Percentiles rank a stretch among this genome's conserved stretches.
These are phyloP conservation scores for Crenichthys baileyi DNA, from an alignment of 2,797 vertebrate genomes.

Conservation along the genomic window DNA sequence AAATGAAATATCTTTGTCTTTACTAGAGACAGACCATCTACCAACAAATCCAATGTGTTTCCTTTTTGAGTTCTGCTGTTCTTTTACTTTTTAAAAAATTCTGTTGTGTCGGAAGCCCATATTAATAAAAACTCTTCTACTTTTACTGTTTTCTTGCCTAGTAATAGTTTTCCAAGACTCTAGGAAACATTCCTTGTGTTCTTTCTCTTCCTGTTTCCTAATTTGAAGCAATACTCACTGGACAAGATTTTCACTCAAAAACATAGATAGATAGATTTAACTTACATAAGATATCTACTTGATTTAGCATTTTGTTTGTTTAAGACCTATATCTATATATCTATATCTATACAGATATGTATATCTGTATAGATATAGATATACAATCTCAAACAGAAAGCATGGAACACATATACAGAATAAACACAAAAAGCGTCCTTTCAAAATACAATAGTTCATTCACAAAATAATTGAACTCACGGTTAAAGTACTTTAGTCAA, in stretches of 20 bases:
- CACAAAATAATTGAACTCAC: too few species aligned
- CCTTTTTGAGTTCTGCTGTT: not conserved
- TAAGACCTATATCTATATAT: too few species aligned
- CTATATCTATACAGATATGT: too few species aligned
- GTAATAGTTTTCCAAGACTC: not conserved
- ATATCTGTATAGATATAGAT: too few species aligned
- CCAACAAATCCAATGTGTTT: not conserved
- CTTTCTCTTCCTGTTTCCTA: not conserved
- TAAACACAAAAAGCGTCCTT: too few species aligned
- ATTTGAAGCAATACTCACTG: not conserved
- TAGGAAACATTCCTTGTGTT: not conserved
- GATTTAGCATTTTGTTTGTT: too few species aligned
- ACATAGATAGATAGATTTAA: not conserved
- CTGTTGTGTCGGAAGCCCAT: not conserved
- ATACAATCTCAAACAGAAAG: too few species aligned
- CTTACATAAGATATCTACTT: too few species aligned
- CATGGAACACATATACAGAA: too few species aligned
- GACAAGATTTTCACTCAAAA: not conserved
- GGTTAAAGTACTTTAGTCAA: too few species aligned
- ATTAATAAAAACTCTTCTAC: not conserved
- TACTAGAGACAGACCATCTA: not conserved
- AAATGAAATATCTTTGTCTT: not conserved
- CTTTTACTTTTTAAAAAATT: not conserved
- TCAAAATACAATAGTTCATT: too few species aligned
- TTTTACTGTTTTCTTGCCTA: not conserved